A percentile compares a stretch with the other conserved stretches of the same genome.
Evolutionary conservation across 2,797 vertebrate genomes (phyloP).

Genomic region (Schizothorax lantsangensis): DNA sequence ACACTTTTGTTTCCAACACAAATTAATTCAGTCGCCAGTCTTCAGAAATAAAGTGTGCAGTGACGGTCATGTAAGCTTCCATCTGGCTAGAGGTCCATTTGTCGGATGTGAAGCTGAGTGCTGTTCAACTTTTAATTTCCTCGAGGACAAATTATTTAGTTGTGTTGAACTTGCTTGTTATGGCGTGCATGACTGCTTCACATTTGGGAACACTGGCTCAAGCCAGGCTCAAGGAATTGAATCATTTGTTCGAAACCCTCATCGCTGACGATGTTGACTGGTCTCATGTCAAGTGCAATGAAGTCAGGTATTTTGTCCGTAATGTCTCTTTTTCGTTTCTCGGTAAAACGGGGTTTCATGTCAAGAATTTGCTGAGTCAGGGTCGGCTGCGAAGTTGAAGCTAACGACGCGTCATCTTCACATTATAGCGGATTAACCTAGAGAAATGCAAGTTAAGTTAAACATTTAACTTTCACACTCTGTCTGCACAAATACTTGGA

Average conservation of each 20-base stretch:
- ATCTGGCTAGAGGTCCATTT: background rate
- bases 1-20: no score
- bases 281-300: background rate
- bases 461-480: no score
- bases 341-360: background rate
- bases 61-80: background rate
- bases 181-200: background rate
- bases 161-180: background rate
- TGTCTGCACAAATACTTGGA: no score
- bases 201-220: background rate
- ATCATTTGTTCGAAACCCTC: background rate
- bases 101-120: background rate
- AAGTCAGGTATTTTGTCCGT: background rate
- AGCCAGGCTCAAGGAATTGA: background rate
- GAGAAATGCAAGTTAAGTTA: no score
- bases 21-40: no score
- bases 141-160: background rate
- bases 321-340: background rate
- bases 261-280: background rate
- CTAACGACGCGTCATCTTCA: no score
- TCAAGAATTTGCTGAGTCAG: no score
- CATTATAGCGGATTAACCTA: background rate
- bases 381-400: no score
- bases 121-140: background rate
- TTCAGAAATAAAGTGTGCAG: background rate